A percentile compares a stretch with the other conserved stretches of the same genome.
Conservation (phyloP, 2,797 vertebrate genomes). For the Sciaenops ocellatus region DNA sequence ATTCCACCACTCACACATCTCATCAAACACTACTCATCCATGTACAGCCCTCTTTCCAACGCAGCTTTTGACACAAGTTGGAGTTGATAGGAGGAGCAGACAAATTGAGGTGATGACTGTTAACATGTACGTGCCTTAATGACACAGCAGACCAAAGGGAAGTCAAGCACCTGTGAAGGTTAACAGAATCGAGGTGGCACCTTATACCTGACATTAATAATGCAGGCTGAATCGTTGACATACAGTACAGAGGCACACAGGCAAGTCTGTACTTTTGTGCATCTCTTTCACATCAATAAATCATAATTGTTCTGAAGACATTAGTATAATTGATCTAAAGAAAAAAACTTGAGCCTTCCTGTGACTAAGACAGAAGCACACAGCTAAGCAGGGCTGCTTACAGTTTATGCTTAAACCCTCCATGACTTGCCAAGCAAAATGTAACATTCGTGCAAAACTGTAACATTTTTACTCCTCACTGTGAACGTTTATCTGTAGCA, state of each 20-base stretch:
- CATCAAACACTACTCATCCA: slow-evolving; percentile 68
- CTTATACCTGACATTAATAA: slow-evolving; percentile 56
- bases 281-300: slow-evolving; percentile 20
- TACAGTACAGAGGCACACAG: slow-evolving; percentile 1
- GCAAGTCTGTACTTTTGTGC: neutral
- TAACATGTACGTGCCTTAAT: slow-evolving; percentile 50
- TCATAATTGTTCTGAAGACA: neutral
- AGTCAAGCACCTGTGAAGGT: no score
- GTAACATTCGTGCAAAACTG: no score
- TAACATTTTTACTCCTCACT: no score
- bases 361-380: neutral
- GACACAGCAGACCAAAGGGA: no score
- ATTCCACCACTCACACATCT: slow-evolving; percentile 58
- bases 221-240: slow-evolving; percentile 40
- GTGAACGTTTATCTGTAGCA: no score
- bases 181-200: slow-evolving; percentile 49
- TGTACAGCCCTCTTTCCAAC: slow-evolving; percentile 29
- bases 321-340: slow-evolving; percentile 3
- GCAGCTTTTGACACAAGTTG: slow-evolving; percentile 65
- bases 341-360: neutral
- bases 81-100: slow-evolving; percentile 59
- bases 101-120: slow-evolving; percentile 71
- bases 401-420: neutral
- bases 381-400: neutral
- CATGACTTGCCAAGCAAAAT: no score